Evolutionary conservation across 2,113 vertebrate genomes (phyloP).

Genomic region (Empidonax traillii): DNA sequence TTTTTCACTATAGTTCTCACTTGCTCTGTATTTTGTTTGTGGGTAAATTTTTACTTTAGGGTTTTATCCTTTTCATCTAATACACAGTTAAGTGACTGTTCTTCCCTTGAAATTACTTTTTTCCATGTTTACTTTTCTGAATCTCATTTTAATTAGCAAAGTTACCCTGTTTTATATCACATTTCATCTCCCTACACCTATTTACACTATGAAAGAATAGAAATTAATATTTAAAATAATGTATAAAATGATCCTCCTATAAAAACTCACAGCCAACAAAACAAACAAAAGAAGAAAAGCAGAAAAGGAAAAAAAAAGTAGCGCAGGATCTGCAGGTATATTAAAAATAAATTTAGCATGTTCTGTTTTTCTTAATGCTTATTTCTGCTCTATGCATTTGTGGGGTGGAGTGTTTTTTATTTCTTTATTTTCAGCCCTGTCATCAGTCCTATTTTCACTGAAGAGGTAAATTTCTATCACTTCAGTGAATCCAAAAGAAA

Average conservation of each 20-base stretch:
- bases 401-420: not conserved
- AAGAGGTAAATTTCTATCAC: not conserved
- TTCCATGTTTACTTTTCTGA: not conserved
- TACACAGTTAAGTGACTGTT: not conserved
- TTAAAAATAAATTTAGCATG: not conserved
- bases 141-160: not conserved
- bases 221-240: not conserved
- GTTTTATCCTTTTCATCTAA: not conserved
- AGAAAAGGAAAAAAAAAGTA: rapidly evolving
- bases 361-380: not conserved
- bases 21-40: not conserved
- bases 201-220: not conserved
- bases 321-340: not conserved
- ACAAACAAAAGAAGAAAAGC: not conserved
- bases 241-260: not conserved
- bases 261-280: rapidly evolving
- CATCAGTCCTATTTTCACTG: not conserved
- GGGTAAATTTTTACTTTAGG: not conserved
- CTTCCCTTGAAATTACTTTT: not conserved
- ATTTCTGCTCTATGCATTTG: not conserved
- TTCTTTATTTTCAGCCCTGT: not conserved
- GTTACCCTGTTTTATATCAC: not conserved
- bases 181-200: not conserved
- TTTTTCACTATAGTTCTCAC: not conserved
- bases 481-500: not conserved